Base-by-base conservation (phyloP, 2,113 vertebrate species). In the Pachyramphus minor region DNA sequence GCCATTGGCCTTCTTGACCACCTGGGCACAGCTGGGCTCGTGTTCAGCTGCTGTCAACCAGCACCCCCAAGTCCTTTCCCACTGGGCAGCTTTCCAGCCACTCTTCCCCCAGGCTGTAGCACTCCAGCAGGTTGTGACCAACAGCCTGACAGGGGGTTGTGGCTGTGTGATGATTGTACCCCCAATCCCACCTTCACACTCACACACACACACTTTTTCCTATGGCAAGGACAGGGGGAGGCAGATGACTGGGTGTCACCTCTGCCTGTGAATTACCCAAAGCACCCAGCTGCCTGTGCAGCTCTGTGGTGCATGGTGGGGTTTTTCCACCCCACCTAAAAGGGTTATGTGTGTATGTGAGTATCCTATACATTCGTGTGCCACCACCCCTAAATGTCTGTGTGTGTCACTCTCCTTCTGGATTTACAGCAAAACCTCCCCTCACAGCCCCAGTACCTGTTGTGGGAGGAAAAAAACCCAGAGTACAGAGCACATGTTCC, bases 391-490 rank as follows among this genome's bases (percentile, higher is more conserved):
- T 27, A 27, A 80, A 60, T 33, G 4, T 14, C 31, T 39, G 4
- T 8, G 6, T 44, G 17, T 66, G 17, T 18, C 49, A 17, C 41
- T 87, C 9, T 64, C 41, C 63, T 31, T 28, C 20, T 37, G 37
- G 47, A n/a, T 52, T 35, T 52, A 64, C 53, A 64, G 33, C 35
- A 85, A 63, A 63, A 59, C 7, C 7, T 28, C 24, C 45, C 59
- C 39, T 62, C 49, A n/a, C 35, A 74, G 60, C 50, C 37, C 31
- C 5, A 6, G 19, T 68, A 25, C 11, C 8, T 19, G 5, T 0
- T 62, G 42, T 41, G 47, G 52, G 42, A 35, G 12, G 31, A 52
- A 50, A 35, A 3, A 3, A 1, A 1, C 3, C 1, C 45, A 39
- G 21, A 35, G 14, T 39, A 28, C 37, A 66, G n/a, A n/a, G 24